phyloP scores from a whole-genome alignment of 2,888 invertebrate genomes.

The Caenorhabditis uteleia region DNA sequence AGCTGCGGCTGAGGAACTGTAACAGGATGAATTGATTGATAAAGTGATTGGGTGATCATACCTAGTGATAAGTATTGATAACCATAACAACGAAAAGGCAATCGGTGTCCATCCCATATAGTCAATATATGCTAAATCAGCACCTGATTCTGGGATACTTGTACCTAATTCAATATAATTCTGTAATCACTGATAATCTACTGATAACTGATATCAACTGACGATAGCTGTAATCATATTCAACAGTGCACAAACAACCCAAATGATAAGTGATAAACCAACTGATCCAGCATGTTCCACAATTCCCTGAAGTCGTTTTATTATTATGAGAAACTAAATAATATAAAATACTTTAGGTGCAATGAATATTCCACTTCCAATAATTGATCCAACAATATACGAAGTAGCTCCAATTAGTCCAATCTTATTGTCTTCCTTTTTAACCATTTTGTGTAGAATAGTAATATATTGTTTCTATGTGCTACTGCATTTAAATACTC shows the following conservation, averaged over 20 bases:
- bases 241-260: slow-evolving; percentile 42
- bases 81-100: slow-evolving; percentile 51
- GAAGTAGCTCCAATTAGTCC: slow-evolving; percentile 47
- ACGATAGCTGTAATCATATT: slow-evolving; percentile 46
- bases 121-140: slow-evolving; percentile 48
- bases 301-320: slow-evolving; percentile 34
- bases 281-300: slow-evolving; percentile 47
- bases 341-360: slow-evolving; percentile 36
- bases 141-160: slow-evolving; percentile 48
- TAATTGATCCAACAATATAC: slow-evolving; percentile 49
- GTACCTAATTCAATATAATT: slow-evolving; percentile 54
- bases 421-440: slow-evolving; percentile 44
- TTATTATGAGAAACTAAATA: neutral
- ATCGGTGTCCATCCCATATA: slow-evolving; percentile 51
- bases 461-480: too few relatives aligned
- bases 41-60: neutral
- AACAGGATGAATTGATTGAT: neutral
- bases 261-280: slow-evolving; percentile 49
- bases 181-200: slow-evolving; percentile 17
- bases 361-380: slow-evolving; percentile 52
- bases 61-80: slow-evolving; percentile 41
- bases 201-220: slow-evolving; percentile 6
- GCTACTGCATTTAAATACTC: too few relatives aligned
- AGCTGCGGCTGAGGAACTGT: slow-evolving; percentile 41
- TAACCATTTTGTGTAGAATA: slow-evolving; percentile 25